Percentiles rank a stretch among this genome's conserved stretches.
Evolutionary conservation across 23 tunicate genomes (phyloP).

Genomic region (Botrylloides violaceus): DNA sequence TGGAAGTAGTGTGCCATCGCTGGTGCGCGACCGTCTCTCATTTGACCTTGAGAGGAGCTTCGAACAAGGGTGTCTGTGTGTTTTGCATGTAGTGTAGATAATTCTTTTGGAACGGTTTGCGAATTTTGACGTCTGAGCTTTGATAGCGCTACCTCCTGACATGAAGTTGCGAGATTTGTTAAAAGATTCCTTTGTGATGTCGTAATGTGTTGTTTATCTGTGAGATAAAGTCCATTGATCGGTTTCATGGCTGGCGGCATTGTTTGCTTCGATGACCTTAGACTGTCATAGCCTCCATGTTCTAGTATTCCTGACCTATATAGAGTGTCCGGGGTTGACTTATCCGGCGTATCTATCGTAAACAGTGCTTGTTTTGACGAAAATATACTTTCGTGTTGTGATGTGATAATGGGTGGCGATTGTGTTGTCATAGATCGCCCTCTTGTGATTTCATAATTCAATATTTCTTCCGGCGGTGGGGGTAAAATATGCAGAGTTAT

Average conservation of each 20-base stretch:
- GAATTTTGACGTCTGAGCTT: neutral
- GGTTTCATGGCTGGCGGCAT: slow-evolving; percentile 30
- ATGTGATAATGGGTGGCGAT: slow-evolving; percentile 22
- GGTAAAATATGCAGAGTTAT: slow-evolving; percentile 48
- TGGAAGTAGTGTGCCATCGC: neutral
- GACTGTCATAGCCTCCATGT: slow-evolving; percentile 21
- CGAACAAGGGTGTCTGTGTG: neutral
- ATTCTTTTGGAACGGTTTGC: neutral
- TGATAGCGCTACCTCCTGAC: slow-evolving; percentile 39
- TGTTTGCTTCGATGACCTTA: slow-evolving; percentile 3
- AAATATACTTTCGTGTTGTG: slow-evolving; percentile 19
- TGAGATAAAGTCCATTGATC: slow-evolving; percentile 3
- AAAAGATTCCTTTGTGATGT: slow-evolving; percentile 27
- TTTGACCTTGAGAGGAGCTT: neutral
- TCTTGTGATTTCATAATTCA: neutral
- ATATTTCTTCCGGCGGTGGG: slow-evolving; percentile 45
- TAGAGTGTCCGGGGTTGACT: neutral
- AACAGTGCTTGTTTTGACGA: slow-evolving; percentile 12
- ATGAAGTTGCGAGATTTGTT: slow-evolving; percentile 41
- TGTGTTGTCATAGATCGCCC: slow-evolving; percentile 4
- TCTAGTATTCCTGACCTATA: slow-evolving; percentile 8
- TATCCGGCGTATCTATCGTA: neutral
- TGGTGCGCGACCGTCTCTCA: neutral
- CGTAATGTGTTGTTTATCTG: neutral
- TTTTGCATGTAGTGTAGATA: neutral